Conservation (phyloP, 2,797 vertebrate species). For the Echeneis naucrates region DNA sequence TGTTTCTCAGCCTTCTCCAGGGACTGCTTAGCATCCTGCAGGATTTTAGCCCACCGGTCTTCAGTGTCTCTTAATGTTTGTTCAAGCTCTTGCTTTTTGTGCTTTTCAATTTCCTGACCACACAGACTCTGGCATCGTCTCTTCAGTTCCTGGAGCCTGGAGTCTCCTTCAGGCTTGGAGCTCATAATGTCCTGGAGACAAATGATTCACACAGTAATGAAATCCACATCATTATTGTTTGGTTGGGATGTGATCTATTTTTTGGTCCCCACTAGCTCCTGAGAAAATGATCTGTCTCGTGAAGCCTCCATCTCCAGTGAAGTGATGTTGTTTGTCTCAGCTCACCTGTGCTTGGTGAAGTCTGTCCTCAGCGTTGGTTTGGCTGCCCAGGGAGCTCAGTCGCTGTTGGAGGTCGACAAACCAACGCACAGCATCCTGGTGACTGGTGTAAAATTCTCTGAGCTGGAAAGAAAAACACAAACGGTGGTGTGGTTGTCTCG, state of each 20-base stretch:
- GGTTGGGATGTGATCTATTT: not conserved
- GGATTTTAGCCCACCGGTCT: conserved; percentile 66
- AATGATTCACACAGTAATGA: not conserved
- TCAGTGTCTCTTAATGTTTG: conserved; percentile 47
- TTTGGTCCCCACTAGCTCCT: not conserved
- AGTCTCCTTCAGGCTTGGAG: conserved; percentile 75
- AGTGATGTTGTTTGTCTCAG: no score
- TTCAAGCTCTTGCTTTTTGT: conserved; percentile 57
- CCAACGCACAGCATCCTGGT: conserved; percentile 76
- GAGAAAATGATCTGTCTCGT: not conserved
- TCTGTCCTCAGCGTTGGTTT: conserved; percentile 76
- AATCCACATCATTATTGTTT: not conserved
- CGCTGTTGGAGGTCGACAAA: conserved; percentile 79
- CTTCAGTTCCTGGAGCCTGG: conserved; percentile 79
- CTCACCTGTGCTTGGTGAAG: conserved; percentile 85
- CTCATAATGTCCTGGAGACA: conserved; percentile 82
- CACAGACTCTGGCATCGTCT: conserved; percentile 55
- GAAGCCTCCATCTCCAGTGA: not conserved
- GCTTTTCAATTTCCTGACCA: conserved; percentile 54
- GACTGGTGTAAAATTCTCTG: conserved; percentile 74
- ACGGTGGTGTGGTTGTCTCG: not conserved
- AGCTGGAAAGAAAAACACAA: conserved; percentile 40
- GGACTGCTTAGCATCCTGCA: conserved; percentile 27
- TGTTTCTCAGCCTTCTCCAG: conserved; percentile 63
- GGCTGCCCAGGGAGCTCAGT: conserved; percentile 73